Base-by-base conservation (phyloP, 2,888 invertebrate genomes). In the Fragum whitleyi region DNA sequence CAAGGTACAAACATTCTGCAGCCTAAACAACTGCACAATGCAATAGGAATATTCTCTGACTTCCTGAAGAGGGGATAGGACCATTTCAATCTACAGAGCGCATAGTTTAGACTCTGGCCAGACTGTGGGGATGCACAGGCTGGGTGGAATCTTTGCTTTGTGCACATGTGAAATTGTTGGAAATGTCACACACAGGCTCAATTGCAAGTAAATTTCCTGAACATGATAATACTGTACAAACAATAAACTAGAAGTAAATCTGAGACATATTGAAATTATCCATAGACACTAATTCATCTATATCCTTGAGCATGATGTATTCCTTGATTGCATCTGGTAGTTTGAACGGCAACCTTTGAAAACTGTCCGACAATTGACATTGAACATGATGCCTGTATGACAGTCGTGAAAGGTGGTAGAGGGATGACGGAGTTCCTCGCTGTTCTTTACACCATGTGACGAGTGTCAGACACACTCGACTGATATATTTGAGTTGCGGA, bases 301-400 rank as follows among this genome's bases (percentile, higher is more conserved):
- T 79, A 72, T 91, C 91, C 68, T 87, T 77, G 51, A 89, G 85
- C 76, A 88, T 76, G 19, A 91, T 74, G 76, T 90, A 91, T 16
- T 86, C 84, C 62, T 85, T 86, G 29, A 91, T 77, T 29, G 83
- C 75, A 36, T 83, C 83, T 39, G 90, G 90, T 11, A 91, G 36
- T 65, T 68, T 72, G 32, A 80, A 75, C 9, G 88, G 87, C 11
- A 88, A 77, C 26, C 73, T 70, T 19, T 65, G 32, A 29, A 90
- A 82, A 21, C 85, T 74, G 23, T 86, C 74, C 11, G 81, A 78
- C 23, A 88, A 81, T 67, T 76, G 74, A 29, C 79, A 81, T 39
- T 75, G 74, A 23, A 86, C 74, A 29, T 77, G 80, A 26, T 57
- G 72, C 21, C 90, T 77, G 62, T 90, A 83, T 16, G 88, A 71